Conservation (phyloP, 1,140 invertebrate genomes). For the Tyrophagus putrescentiae region DNA sequence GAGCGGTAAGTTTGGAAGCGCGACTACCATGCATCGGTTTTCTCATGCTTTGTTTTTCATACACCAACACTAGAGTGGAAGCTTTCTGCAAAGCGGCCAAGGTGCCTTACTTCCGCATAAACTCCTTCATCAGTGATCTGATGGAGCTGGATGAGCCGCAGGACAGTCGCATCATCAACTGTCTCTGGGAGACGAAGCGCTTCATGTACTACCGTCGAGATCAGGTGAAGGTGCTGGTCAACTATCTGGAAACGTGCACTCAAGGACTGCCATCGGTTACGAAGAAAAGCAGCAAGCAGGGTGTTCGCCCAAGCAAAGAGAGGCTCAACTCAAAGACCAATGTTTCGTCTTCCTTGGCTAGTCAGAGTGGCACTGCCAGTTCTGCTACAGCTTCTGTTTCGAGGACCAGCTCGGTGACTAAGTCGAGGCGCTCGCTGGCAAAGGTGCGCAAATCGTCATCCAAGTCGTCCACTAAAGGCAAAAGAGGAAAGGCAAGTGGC, state of each 20-base stretch:
- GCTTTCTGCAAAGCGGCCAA: constrained; percentile 78
- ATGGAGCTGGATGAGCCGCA: constrained; percentile 72
- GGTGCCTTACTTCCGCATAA: constrained; percentile 56
- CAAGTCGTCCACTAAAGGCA: no score
- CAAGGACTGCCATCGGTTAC: no score
- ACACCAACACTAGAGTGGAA: constrained; percentile 51
- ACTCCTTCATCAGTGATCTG: constrained; percentile 44
- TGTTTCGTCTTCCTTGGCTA: no score
- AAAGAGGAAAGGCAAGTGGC: no score
- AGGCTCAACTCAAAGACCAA: no score
- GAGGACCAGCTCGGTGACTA: no score
- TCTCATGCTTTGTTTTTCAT: neutral
- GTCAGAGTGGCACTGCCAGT: no score
- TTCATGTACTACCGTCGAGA: constrained; percentile 36
- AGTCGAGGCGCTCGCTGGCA: no score
- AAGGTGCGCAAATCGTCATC: no score
- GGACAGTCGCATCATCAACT: constrained; percentile 61
- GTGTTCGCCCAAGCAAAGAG: no score
- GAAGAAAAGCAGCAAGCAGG: no score
- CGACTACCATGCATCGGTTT: neutral
- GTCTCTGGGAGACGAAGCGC: constrained; percentile 82
- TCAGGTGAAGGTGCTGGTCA: neutral
- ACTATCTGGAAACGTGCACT: neutral
- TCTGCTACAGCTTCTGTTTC: no score
- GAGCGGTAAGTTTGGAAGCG: constrained; percentile 37